A percentile compares a stretch with the other conserved stretches of the same genome.
These are phyloP conservation scores for Chrysogorgia sp. DNA, from an alignment of 92 coral and sea anemone species.

Conservation along the genomic window DNA sequence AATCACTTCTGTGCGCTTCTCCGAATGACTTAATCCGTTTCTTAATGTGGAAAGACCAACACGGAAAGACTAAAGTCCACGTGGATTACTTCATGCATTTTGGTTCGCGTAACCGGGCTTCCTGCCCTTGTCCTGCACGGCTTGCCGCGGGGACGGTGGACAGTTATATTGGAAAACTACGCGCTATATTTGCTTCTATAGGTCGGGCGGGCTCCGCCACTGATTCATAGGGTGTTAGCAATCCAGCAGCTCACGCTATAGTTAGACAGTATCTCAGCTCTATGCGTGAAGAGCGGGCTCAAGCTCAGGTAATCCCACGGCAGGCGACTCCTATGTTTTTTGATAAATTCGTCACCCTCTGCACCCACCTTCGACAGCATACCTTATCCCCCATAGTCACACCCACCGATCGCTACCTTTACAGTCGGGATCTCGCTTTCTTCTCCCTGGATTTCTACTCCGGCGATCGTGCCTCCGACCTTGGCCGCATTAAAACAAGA, in stretches of 20 bases:
- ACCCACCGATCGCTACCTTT: conserved; percentile 48
- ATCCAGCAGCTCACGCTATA: conserved; percentile 51
- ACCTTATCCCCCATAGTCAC: conserved; percentile 2
- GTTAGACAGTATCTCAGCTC: conserved; percentile 37
- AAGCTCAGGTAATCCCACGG: conserved; percentile 45
- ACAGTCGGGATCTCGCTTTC: conserved; percentile 54
- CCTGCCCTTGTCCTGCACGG: conserved; percentile 60
- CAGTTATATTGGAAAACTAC: conserved; percentile 4
- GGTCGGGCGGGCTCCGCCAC: too few species aligned
- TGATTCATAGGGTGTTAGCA: conserved; percentile 3
- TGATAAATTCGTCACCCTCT: background rate
- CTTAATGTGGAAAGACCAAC: conserved; percentile 20
- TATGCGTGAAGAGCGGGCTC: conserved; percentile 56
- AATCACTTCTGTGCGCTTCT: conserved; percentile 18
- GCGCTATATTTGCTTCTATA: too few species aligned
- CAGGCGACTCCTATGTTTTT: conserved; percentile 65
- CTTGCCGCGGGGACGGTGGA: conserved; percentile 67
- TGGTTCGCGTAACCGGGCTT: conserved; percentile 11
- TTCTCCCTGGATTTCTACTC: too few species aligned
- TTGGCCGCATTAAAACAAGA: conserved; percentile 36
- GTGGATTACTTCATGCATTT: conserved; percentile 28
- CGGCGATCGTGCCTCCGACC: conserved; percentile 23
- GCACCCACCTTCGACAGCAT: background rate
- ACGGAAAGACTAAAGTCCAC: conserved; percentile 51
- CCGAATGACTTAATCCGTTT: conserved; percentile 22